These are phyloP conservation scores for Antechinus flavipes DNA, from an alignment of 2,113 vertebrate genomes.

Conservation along the genomic window DNA sequence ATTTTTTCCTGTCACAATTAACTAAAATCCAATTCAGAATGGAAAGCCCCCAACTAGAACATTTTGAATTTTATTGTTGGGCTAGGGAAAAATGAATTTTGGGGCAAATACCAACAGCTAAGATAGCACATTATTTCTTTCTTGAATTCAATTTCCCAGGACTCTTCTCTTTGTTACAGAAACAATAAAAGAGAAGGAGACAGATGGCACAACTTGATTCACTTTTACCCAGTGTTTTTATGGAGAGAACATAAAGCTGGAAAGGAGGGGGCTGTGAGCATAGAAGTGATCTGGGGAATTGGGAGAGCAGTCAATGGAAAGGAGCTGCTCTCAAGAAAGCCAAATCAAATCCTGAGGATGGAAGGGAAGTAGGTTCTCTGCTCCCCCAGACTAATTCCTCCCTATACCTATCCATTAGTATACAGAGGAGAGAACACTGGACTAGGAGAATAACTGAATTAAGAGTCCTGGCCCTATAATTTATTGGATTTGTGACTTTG, in stretches of 20 bases:
- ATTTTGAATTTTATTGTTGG: background rate
- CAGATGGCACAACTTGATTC: conserved; percentile 60
- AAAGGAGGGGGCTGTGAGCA: background rate
- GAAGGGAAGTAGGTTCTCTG: background rate
- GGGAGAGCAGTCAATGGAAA: background rate
- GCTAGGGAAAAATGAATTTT: background rate
- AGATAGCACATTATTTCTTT: background rate
- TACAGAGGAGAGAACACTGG: background rate
- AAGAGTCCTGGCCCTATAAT: background rate
- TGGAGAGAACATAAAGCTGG: conserved; percentile 55
- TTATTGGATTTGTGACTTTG: background rate
- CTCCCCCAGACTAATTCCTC: background rate
- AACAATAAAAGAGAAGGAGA: conserved; percentile 66
- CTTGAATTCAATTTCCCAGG: conserved; percentile 48
- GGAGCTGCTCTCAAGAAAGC: background rate
- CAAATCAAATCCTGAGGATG: background rate
- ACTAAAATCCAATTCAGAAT: background rate
- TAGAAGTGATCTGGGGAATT: background rate
- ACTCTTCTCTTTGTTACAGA: conserved; percentile 63
- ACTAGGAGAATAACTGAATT: background rate
- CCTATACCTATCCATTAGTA: background rate
- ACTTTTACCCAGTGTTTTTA: conserved; percentile 61
- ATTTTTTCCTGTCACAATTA: background rate
- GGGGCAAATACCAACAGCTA: background rate
- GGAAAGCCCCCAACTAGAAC: background rate